phyloP scores from a whole-genome alignment of 2,888 invertebrate species.

The Marasmarcha lunaedactyla region DNA sequence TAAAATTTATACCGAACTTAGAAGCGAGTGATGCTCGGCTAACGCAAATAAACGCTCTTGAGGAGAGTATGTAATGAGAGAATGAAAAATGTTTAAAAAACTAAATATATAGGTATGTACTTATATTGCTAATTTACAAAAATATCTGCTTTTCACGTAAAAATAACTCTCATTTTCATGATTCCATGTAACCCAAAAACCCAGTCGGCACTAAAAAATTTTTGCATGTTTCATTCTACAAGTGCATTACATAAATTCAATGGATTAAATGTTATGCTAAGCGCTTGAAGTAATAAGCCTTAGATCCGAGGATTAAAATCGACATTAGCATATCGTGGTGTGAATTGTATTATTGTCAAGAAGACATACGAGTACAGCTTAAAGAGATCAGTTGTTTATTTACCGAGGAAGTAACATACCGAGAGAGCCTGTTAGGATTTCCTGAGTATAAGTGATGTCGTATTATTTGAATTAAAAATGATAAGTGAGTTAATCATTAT shows the following conservation, averaged over 20 bases:
- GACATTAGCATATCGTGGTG: conserved; percentile 1
- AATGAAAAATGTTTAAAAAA: no score
- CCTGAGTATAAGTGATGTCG: no score
- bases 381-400: conserved; percentile 65
- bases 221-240: background rate
- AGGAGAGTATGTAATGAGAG: no score
- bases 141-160: no score
- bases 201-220: background rate
- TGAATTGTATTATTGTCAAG: conserved; percentile 26
- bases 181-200: background rate
- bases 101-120: no score
- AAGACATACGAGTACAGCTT: conserved; percentile 56
- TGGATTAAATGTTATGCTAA: background rate
- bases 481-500: no score
- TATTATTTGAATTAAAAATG: no score
- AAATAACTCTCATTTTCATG: no score
- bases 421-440: conserved; percentile 37
- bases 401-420: conserved; percentile 63
- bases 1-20: no score
- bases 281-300: background rate
- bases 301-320: background rate
- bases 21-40: no score
- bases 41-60: no score
- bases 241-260: background rate
- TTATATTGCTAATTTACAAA: no score